These are phyloP conservation scores for Orthosia gothica DNA, from an alignment of 2,888 invertebrate genomes.

Conservation along the genomic window DNA sequence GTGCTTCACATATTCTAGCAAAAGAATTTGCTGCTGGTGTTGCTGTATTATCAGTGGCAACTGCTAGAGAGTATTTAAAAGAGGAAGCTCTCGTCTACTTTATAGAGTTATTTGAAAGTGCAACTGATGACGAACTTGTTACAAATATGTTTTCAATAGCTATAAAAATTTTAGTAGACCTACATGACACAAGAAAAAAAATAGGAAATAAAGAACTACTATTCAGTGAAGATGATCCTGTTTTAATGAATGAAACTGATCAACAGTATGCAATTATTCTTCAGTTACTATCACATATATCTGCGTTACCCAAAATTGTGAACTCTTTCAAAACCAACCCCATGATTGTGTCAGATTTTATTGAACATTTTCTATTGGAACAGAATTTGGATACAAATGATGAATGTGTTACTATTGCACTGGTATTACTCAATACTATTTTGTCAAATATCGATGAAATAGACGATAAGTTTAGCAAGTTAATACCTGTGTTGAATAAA, in stretches of 20 bases:
- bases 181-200: conserved; percentile 74
- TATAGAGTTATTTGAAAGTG: conserved; percentile 77
- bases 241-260: conserved; percentile 77
- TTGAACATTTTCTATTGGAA: conserved; percentile 85
- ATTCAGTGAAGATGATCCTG: conserved; percentile 83
- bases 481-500: conserved; percentile 79
- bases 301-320: conserved; percentile 85
- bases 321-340: conserved; percentile 86
- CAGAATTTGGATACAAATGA: conserved; percentile 73
- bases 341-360: conserved; percentile 85
- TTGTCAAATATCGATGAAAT: conserved; percentile 77
- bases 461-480: conserved; percentile 73
- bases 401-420: conserved; percentile 86
- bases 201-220: conserved; percentile 77
- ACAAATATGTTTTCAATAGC: conserved; percentile 79
- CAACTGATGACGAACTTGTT: conserved; percentile 71
- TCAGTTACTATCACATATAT: conserved; percentile 89
- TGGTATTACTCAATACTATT: conserved; percentile 85
- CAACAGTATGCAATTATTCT: conserved; percentile 87
- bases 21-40: conserved; percentile 86
- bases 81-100: conserved; percentile 80
- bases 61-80: conserved; percentile 64
- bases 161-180: conserved; percentile 78
- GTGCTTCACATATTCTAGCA: conserved; percentile 66
- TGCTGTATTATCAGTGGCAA: conserved; percentile 76